Conservation (phyloP, 2,797 vertebrate species). For the Scolopax bukidnonensis region DNA sequence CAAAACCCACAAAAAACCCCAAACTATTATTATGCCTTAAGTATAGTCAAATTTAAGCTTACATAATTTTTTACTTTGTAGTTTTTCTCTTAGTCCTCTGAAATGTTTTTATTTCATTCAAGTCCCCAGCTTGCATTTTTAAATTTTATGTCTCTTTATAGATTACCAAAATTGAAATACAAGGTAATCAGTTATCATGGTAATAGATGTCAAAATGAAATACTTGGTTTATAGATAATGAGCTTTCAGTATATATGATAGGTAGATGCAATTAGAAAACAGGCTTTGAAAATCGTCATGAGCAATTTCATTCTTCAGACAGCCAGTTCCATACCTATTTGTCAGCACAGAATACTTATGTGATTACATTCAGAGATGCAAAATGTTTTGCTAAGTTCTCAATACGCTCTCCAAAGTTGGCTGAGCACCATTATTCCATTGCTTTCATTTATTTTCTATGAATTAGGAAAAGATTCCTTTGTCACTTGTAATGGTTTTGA, state of each 20-base stretch:
- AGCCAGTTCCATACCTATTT: not conserved
- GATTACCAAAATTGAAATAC: not conserved
- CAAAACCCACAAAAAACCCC: not conserved
- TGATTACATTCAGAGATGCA: not conserved
- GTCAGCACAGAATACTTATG: not conserved
- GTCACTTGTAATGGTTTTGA: not conserved
- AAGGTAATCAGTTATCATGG: not conserved
- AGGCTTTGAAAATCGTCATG: not conserved
- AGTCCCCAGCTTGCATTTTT: not conserved
- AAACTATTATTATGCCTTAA: not conserved
- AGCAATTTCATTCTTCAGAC: not conserved
- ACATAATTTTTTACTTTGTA: not conserved
- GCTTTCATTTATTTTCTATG: not conserved
- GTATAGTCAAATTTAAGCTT: not conserved
- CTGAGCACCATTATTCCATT: not conserved
- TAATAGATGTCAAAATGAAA: not conserved
- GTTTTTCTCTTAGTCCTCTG: not conserved
- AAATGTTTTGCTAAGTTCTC: not conserved
- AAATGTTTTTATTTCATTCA: not conserved
- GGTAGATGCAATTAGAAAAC: not conserved
- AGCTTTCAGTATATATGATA: not conserved
- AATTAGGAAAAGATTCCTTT: not conserved
- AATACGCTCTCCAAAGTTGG: not conserved
- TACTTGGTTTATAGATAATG: not conserved
- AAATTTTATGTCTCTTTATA: not conserved